Evolutionary conservation across 2,113 vertebrate genomes (phyloP).

Genomic region (Epinephelus fuscoguttatus): DNA sequence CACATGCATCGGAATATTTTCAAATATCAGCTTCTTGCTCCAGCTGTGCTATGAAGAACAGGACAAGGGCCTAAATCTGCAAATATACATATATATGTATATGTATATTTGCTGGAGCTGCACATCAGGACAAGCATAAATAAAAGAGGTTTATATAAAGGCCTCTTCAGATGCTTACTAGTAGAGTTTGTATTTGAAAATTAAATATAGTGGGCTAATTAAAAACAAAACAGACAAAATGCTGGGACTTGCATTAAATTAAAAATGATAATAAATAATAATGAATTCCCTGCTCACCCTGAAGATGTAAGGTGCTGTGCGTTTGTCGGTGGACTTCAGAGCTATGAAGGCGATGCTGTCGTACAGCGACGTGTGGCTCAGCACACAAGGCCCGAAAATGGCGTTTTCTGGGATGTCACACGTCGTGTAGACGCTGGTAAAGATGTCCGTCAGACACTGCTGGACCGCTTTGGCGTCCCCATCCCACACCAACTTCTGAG

Average conservation of each 20-base stretch:
- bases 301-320: constrained; percentile 97
- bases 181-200: neutral
- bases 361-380: constrained; percentile 97
- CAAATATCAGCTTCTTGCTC: neutral
- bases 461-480: constrained; percentile 96
- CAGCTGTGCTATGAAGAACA: neutral
- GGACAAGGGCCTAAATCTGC: neutral
- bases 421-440: constrained; percentile 97
- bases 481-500: constrained; percentile 92
- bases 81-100: too few relatives aligned
- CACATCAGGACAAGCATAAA: neutral
- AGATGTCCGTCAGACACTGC: constrained; percentile 98
- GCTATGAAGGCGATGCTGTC: constrained; percentile 99
- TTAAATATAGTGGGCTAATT: neutral
- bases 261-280: too few relatives aligned
- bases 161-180: neutral
- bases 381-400: constrained; percentile 95
- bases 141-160: neutral
- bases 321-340: constrained; percentile 96
- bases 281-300: constrained; percentile 83
- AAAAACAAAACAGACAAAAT: neutral
- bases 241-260: neutral
- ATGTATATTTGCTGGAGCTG: neutral
- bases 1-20: neutral
- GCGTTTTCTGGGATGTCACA: constrained; percentile 97